Base-by-base conservation (phyloP, 2,888 invertebrate genomes). In the Platerodrilus igneus region DNA sequence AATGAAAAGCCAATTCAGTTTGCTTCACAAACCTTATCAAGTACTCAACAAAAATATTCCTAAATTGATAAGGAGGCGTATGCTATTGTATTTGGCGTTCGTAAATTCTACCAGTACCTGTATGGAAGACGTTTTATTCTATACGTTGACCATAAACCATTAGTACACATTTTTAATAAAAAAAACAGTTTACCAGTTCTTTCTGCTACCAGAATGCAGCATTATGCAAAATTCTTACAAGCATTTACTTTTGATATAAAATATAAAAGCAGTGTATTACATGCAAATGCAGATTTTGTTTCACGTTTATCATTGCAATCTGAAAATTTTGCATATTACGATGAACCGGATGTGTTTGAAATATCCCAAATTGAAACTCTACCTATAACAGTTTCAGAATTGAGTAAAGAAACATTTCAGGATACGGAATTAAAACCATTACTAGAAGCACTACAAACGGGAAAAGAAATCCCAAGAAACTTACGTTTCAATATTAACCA, bases 11-110 rank as follows among this genome's bases (percentile, higher is more conserved):
- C 32, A 25, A 29, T 28, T 32, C 21, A 19, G 6, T 5, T 9
- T 13, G 11, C 10, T 8, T 3, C 11, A n/a, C n/a, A n/a, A n/a
- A n/a, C n/a, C n/a, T n/a, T n/a, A n/a, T n/a, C n/a, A n/a, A n/a
- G n/a, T n/a, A n/a, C n/a, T n/a, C n/a, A n/a, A n/a, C n/a, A n/a
- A n/a, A n/a, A n/a, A n/a, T n/a, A n/a, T n/a, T 18, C 31, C 8
- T 10, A 10, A 8, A 44, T 21, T 19, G 30, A 19, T 10, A 30
- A 30, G 11, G 30, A 29, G 17, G 17, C 19, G 6, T 9, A 30
- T 10, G 51, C 47, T 3, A 48, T 52, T n/a, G 26, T 50, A 2
- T 39, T 21, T 30, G 51, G 48, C 2, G 46, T 47, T 28, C 16
- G 32, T 11, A 42, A 35, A 34, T 52, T 52, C 26, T 7, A 44